phyloP scores from a whole-genome alignment of 2,113 vertebrate genomes.

The Phalacrocorax aristotelis region DNA sequence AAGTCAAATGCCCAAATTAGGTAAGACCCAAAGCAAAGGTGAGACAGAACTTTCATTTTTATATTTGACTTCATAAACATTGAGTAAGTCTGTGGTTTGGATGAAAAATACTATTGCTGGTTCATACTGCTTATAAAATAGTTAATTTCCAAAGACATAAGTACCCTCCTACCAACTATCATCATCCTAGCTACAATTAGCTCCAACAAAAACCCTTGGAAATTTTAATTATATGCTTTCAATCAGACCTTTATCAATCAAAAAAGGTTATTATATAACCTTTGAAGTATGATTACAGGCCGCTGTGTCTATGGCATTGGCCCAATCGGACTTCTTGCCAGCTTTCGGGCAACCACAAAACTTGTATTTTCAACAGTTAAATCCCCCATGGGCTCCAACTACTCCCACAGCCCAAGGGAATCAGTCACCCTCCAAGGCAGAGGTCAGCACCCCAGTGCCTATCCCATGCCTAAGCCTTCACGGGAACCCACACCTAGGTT shows the following conservation, averaged over 20 bases:
- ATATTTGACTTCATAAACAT: background rate
- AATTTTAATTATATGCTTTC: background rate
- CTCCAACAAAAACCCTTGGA: background rate
- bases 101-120: background rate
- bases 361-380: background rate
- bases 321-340: background rate
- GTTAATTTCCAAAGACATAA: background rate
- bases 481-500: background rate
- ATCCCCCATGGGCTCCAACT: fast-evolving
- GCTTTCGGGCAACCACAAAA: background rate
- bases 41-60: background rate
- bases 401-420: background rate
- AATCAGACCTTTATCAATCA: background rate
- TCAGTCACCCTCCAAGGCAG: background rate
- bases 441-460: fast-evolving
- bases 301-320: background rate
- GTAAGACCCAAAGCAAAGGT: background rate
- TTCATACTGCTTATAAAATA: background rate
- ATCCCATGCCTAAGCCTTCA: background rate
- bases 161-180: background rate
- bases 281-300: background rate
- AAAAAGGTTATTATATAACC: too few relatives aligned
- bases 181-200: background rate
- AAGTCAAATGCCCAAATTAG: background rate
- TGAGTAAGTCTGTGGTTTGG: background rate